Conservation (phyloP, 1,140 invertebrate genomes). For the Zaprionus capensis region DNA sequence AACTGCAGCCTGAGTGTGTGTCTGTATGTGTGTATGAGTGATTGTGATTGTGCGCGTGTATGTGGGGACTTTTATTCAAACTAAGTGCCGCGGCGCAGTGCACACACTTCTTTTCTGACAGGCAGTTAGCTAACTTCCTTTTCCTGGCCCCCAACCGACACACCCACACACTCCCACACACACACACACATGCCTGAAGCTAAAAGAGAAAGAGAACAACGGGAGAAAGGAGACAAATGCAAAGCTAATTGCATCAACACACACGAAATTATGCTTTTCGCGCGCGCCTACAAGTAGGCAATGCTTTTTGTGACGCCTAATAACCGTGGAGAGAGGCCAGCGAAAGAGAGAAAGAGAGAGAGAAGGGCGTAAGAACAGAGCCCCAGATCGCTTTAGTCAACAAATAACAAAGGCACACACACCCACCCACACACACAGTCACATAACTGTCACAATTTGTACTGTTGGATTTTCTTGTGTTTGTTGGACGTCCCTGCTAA, state of each 20-base stretch:
- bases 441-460: slow-evolving; percentile 47
- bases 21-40: slow-evolving; percentile 5
- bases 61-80: slow-evolving; percentile 71
- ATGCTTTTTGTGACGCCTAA: slow-evolving; percentile 70
- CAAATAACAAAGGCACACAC: slow-evolving; percentile 27
- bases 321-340: slow-evolving; percentile 56
- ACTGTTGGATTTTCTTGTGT: slow-evolving; percentile 33
- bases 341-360: neutral
- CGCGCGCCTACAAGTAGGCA: slow-evolving; percentile 49
- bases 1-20: slow-evolving; percentile 18
- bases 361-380: neutral
- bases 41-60: slow-evolving; percentile 14
- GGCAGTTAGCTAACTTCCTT: slow-evolving; percentile 71
- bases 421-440: neutral
- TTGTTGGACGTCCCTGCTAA: slow-evolving; percentile 15
- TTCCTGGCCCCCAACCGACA: slow-evolving; percentile 53
- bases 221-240: slow-evolving; percentile 36
- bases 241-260: slow-evolving; percentile 75
- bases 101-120: slow-evolving; percentile 35
- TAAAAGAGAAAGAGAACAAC: slow-evolving; percentile 20
- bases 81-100: slow-evolving; percentile 72
- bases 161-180: slow-evolving; percentile 24
- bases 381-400: slow-evolving; percentile 23
- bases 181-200: slow-evolving; percentile 62
- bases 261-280: slow-evolving; percentile 45